Evolutionary conservation across 2,113 vertebrate genomes (phyloP), one percentile per base, ranked within the genome.

Genomic region (Protobothrops mucrosquamatus): DNA sequence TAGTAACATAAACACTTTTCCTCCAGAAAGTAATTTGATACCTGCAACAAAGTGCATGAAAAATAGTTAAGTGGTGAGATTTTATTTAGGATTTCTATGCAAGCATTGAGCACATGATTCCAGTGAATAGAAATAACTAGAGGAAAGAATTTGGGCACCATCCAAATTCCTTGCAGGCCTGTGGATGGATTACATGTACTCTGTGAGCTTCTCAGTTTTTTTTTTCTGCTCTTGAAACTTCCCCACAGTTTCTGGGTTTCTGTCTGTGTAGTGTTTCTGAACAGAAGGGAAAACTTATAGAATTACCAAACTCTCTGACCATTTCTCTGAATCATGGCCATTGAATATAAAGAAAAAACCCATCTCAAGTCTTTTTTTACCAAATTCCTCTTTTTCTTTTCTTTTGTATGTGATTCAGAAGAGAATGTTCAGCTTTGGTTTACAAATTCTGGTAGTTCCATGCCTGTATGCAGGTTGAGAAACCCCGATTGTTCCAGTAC

Each of bases 401-500:
- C 6, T 94, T 92, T 95, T 88, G 61, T 55, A 18, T 59, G 29
- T 15, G 48, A 11, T 61, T 87, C 85, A 88, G 95, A 89, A 93
- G 93, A n/a, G 51, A 29, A 14, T 7, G 55, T 91, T 98, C 98
- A 99, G 95, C 98, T 98, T 95, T 98, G 97, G 93, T 97, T 98
- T 90, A 97, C 97, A 0, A 99, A 99, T 94, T 98, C 98, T 0
- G 99, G 99, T 90, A 98, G 95, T 96, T 99, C 98, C 94, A 95
- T 97, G 55, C 98, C 98, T 2, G 98, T 98, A 94, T 96, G 94
- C 93, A 99, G 95, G 91, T 97, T 98, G 93, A 99, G 98, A 24
- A 95, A 97, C 26, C 99, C 99, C 4, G 98, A 97, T 91, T 97
- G 97, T 94, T 99, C 99, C 95, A 99, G 96, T 46, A 97, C 98